A percentile compares a stretch with the other conserved stretches of the same genome.
phyloP scores from a whole-genome alignment of 1,140 invertebrate genomes.

The Carposina sasakii region DNA sequence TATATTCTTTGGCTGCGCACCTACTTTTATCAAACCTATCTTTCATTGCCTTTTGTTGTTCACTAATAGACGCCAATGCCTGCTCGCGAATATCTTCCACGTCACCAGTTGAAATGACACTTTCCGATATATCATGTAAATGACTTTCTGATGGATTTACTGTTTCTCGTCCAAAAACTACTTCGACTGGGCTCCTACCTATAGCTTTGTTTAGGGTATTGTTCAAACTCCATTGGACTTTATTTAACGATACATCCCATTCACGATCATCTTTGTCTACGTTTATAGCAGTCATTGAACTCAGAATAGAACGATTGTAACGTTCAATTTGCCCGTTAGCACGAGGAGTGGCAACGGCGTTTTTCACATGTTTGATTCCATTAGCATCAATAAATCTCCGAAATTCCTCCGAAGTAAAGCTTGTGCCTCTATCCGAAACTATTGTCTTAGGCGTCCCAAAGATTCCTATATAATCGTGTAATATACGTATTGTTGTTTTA shows the following conservation, averaged over 20 bases:
- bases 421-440: conserved; percentile 8
- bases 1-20: too few relatives aligned
- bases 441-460: conserved; percentile 7
- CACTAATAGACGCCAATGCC: not conserved
- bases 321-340: conserved; percentile 14
- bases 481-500: not conserved
- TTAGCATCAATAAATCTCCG: not conserved
- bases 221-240: conserved; percentile 9
- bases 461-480: not conserved
- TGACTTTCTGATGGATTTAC: not conserved
- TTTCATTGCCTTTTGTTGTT: not conserved
- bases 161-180: not conserved
- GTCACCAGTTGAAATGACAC: too few relatives aligned
- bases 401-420: conserved; percentile 10
- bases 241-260: conserved; percentile 3
- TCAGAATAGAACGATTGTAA: conserved; percentile 13
- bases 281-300: conserved; percentile 5
- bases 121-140: not conserved
- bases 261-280: conserved; percentile 5
- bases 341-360: conserved; percentile 11
- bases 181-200: not conserved
- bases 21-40: too few relatives aligned
- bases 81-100: not conserved
- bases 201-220: conserved; percentile 3
- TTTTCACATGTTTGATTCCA: conserved; percentile 3